Evolutionary conservation across 2,113 vertebrate genomes (phyloP).

Genomic region (Philantomba maxwellii): DNA sequence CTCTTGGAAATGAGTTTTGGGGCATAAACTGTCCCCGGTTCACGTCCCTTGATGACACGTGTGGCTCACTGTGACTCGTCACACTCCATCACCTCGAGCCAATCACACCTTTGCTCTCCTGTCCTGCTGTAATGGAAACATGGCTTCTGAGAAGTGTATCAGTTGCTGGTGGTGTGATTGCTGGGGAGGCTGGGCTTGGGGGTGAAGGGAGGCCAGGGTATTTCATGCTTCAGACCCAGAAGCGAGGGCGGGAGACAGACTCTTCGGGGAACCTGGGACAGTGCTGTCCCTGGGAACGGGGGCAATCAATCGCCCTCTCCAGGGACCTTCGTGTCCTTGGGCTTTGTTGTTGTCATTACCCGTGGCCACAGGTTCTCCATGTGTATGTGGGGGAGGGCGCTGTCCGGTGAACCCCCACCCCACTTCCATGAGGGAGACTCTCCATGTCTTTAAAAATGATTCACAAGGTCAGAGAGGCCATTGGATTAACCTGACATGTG

Average conservation of each 20-base stretch:
- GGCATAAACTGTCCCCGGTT: constrained; percentile 36
- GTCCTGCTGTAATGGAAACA: constrained; percentile 10
- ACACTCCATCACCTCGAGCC: background rate
- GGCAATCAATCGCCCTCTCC: background rate
- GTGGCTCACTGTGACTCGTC: background rate
- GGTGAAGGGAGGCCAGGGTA: background rate
- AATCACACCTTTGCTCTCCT: constrained; percentile 30
- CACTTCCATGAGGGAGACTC: background rate
- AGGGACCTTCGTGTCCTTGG: background rate
- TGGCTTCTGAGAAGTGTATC: constrained; percentile 16
- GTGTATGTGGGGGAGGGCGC: too few species aligned
- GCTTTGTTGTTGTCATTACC: background rate
- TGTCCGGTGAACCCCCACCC: background rate
- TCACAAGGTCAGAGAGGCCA: background rate
- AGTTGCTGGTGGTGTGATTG: background rate
- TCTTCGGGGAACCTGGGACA: background rate
- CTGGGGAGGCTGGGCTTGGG: background rate
- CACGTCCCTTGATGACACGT: constrained; percentile 5
- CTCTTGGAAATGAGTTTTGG: constrained; percentile 32
- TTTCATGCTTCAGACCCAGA: background rate
- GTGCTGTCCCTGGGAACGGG: background rate
- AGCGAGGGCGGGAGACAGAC: background rate
- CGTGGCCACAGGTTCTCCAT: fast-evolving
- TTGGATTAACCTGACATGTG: background rate
- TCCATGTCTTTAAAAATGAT: background rate